A percentile compares a stretch with the other conserved stretches of the same genome.
These are phyloP conservation scores for Parazoanthus darwini DNA, from an alignment of 92 coral and sea anemone genomes.

Conservation along the genomic window DNA sequence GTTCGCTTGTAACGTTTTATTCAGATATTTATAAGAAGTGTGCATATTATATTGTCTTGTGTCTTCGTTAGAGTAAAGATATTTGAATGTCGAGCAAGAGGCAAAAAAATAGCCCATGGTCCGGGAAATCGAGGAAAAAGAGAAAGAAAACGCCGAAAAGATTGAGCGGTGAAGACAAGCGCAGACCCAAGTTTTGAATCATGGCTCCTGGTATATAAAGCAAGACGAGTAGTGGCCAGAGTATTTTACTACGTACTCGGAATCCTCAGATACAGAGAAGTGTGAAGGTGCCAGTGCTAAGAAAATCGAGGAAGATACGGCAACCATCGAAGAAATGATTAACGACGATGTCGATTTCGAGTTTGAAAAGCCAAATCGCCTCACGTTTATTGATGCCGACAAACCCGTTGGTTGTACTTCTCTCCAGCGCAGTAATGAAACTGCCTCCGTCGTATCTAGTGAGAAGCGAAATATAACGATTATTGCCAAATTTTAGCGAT, in stretches of 20 bases:
- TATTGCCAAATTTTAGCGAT: not conserved
- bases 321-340: not conserved
- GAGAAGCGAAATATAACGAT: constrained; percentile 11
- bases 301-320: not conserved
- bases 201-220: not conserved
- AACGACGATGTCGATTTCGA: not conserved
- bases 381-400: no score
- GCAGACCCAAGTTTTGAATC: not conserved
- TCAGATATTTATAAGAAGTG: not conserved
- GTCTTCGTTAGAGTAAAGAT: not conserved
- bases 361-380: no score
- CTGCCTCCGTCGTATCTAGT: constrained; percentile 12
- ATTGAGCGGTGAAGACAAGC: no score
- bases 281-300: constrained; percentile 12
- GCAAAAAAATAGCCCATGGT: constrained; percentile 11
- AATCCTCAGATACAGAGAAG: constrained; percentile 13
- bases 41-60: not conserved
- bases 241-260: not conserved
- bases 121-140: constrained; percentile 16
- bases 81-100: not conserved
- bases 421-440: constrained; percentile 1
- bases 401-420: not conserved
- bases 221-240: not conserved
- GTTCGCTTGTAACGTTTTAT: constrained; percentile 4
- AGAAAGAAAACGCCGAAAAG: not conserved